Conservation (phyloP, 2,797 vertebrate species). For the Coreius guichenoti region DNA sequence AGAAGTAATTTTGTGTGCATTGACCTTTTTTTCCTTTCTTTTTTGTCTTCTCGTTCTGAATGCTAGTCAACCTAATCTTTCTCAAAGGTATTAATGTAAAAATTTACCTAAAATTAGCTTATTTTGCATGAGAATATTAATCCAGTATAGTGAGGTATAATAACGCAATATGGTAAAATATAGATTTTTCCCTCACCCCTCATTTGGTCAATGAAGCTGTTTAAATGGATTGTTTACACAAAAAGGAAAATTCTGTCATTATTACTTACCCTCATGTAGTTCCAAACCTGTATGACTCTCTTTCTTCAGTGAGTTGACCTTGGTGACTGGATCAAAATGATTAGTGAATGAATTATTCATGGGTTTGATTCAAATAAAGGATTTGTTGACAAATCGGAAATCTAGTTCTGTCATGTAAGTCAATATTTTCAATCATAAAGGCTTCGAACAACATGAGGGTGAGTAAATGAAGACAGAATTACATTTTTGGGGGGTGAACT, state of each 20-base stretch:
- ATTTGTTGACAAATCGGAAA: constrained; percentile 1
- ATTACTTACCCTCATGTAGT: not conserved
- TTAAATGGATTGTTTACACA: not conserved
- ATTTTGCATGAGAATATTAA: not conserved
- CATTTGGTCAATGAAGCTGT: not conserved
- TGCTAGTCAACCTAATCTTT: not conserved
- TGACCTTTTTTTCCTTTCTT: not conserved
- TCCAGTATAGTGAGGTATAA: not conserved
- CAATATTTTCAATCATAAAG: not conserved
- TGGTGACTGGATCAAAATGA: not conserved
- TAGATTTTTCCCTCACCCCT: not conserved
- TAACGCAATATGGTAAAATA: not conserved
- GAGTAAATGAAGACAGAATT: not conserved
- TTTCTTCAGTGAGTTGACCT: not conserved
- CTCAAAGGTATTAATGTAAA: not conserved
- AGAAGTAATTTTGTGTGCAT: not conserved
- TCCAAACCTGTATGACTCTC: not conserved
- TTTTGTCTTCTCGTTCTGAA: not conserved
- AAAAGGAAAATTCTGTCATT: not conserved
- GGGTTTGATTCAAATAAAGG: not conserved
- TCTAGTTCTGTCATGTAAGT: not conserved
- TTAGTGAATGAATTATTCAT: not conserved
- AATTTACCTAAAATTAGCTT: not conserved
- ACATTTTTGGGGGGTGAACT: not conserved
- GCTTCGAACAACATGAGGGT: not conserved